Evolutionary conservation across 2,113 vertebrate genomes (phyloP), one percentile per base, ranked within the genome.

Genomic region (Vulpes ferrilata): DNA sequence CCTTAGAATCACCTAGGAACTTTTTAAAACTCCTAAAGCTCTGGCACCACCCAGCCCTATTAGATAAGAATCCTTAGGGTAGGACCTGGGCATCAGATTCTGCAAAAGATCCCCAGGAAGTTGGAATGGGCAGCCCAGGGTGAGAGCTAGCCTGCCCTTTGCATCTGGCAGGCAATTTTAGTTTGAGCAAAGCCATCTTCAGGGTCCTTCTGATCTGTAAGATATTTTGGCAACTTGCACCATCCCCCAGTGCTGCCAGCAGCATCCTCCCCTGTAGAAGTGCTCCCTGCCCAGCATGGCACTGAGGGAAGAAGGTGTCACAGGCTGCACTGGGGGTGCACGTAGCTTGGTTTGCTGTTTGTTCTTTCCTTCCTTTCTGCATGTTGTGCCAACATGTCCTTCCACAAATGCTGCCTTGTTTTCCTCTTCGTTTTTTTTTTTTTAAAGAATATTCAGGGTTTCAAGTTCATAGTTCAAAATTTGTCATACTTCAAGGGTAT

Each of bases 141-240:
- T n/a, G 30, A 87, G 25, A 89, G 53, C 78, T 22, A 48, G 27
- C 60, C 86, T 51, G 53, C 59, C 64, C 22, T 76, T 74, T 71
- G 16, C 35, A 53, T 35, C 30, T 20, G 65, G 48, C 43, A 55
- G 35, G 22, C 38, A 4, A 69, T 59, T 60, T 10, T 78, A 64
- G 48, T 82, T 57, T 64, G 62, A 67, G 65, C 71, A 92, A 92
- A 96, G 86, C 82, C 80, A 78, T 95, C 74, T 89, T 93, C 32
- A 25, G 88, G 23, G 23, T 1, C 22, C 88, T 80, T 94, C n/a
- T 19, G 3, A 4, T 96, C 81, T 97, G 79, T 79, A 76, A 97
- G 96, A 96, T 97, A 96, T 97, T 98, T 98, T 98, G 97, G 97
- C 98, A 98, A 95, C 94, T 92, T 98, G 89, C 82, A 90, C 90